Percentiles rank a stretch among this genome's conserved stretches.
phyloP scores from a whole-genome alignment of 2,888 invertebrate species.

The Rhodophaea formosa region DNA sequence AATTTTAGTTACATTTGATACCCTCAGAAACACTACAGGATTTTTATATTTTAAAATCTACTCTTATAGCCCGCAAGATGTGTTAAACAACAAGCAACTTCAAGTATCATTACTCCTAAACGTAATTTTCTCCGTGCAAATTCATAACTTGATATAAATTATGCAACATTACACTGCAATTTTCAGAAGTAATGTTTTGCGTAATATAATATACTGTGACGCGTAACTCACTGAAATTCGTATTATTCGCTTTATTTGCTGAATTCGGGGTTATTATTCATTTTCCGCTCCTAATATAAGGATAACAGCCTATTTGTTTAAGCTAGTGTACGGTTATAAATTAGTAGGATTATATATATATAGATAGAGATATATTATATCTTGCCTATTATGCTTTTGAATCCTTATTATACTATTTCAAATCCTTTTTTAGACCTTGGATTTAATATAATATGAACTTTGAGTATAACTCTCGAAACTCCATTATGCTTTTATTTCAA shows the following conservation, averaged over 20 bases:
- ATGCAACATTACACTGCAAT: constrained; percentile 48
- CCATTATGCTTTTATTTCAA: too few species aligned
- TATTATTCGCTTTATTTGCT: constrained; percentile 32
- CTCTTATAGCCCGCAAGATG: not conserved
- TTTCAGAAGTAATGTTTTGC: constrained; percentile 44
- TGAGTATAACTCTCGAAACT: too few species aligned
- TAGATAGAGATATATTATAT: too few species aligned
- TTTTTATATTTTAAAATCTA: too few species aligned
- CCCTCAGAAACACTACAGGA: too few species aligned
- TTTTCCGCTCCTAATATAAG: constrained; percentile 5
- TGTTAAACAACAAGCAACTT: constrained; percentile 1
- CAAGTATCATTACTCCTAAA: constrained; percentile 18
- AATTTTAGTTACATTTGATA: too few species aligned
- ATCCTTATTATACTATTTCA: too few species aligned
- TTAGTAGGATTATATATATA: not conserved
- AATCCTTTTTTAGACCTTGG: too few species aligned
- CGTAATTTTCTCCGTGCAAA: constrained; percentile 21
- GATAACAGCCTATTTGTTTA: not conserved
- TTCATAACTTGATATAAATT: constrained; percentile 30
- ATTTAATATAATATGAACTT: too few species aligned
- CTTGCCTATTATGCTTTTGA: too few species aligned
- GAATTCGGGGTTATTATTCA: constrained; percentile 37
- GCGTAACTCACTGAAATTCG: constrained; percentile 35
- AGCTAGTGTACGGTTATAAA: constrained; percentile 17
- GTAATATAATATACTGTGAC: constrained; percentile 21